Percentiles rank a stretch among this genome's conserved stretches.
Evolutionary conservation across 2,888 invertebrate genomes (phyloP).

Genomic region (Spilosoma lubricipeda): DNA sequence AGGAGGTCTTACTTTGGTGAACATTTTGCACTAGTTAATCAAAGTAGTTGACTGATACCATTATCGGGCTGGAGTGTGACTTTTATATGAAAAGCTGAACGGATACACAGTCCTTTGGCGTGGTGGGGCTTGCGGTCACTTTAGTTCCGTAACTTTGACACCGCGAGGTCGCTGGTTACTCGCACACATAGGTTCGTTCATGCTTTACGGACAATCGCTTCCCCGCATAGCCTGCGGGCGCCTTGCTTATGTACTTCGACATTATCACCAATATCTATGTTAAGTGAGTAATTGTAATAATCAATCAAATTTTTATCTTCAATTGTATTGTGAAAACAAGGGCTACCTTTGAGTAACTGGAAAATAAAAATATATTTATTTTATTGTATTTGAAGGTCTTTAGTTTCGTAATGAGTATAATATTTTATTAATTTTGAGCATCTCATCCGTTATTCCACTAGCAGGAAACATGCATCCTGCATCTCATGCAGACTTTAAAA

Average conservation of each 20-base stretch:
- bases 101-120: slow-evolving; percentile 73
- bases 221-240: slow-evolving; percentile 49
- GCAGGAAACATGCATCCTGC: background rate
- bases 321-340: slow-evolving; percentile 38
- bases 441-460: no score
- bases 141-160: slow-evolving; percentile 86
- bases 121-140: slow-evolving; percentile 82
- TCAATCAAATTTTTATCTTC: slow-evolving; percentile 56
- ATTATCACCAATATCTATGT: slow-evolving; percentile 54
- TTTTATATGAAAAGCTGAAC: slow-evolving; percentile 86
- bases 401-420: background rate
- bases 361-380: slow-evolving; percentile 10
- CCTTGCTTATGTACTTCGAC: slow-evolving; percentile 43
- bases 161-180: slow-evolving; percentile 77
- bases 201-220: slow-evolving; percentile 67
- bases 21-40: slow-evolving; percentile 84
- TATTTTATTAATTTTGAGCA: background rate
- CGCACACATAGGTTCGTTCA: slow-evolving; percentile 72
- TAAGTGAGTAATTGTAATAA: slow-evolving; percentile 62
- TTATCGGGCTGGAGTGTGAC: slow-evolving; percentile 78
- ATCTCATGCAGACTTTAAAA: background rate
- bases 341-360: slow-evolving; percentile 37
- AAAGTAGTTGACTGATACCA: slow-evolving; percentile 84
- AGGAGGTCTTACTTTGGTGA: slow-evolving; percentile 80
- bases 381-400: slow-evolving; percentile 12